These are phyloP conservation scores for Pitta sordida DNA, from an alignment of 2,113 vertebrate genomes.

Conservation along the genomic window DNA sequence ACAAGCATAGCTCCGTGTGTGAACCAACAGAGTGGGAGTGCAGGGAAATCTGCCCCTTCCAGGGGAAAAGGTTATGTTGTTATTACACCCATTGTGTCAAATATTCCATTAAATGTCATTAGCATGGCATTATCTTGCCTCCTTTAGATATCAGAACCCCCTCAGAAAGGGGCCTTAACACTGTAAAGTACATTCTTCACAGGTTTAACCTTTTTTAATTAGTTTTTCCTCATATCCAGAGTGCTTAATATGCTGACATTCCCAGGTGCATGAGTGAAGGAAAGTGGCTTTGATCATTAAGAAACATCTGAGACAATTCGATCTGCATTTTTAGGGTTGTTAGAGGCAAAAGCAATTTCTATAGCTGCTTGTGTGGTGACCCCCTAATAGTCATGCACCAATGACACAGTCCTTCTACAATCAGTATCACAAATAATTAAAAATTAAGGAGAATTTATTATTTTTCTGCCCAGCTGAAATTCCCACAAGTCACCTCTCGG, in stretches of 20 bases:
- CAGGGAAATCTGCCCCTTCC: not conserved
- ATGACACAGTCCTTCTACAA: not conserved
- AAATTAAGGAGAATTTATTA: slow-evolving; percentile 57
- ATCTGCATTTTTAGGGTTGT: slow-evolving; percentile 14
- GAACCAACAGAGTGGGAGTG: not conserved
- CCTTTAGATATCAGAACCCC: not conserved
- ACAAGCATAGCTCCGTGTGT: not conserved
- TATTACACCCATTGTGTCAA: not conserved
- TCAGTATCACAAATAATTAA: slow-evolving; percentile 45
- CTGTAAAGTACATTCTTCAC: not conserved
- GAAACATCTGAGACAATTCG: not conserved
- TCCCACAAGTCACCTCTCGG: slow-evolving; percentile 55
- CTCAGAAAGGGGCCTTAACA: not conserved
- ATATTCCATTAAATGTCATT: slow-evolving; percentile 14
- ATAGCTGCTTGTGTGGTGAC: slow-evolving; percentile 25
- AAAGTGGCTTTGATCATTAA: slow-evolving; percentile 7
- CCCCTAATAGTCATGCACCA: not conserved
- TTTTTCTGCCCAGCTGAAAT: slow-evolving; percentile 50
- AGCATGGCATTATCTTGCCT: not conserved
- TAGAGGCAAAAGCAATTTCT: slow-evolving; percentile 17
- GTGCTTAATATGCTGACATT: not conserved
- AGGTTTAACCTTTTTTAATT: slow-evolving; percentile 14
- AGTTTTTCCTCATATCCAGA: not conserved
- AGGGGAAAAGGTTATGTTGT: slow-evolving; percentile 3
- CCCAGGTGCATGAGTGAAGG: not conserved